A percentile compares a stretch with the other conserved stretches of the same genome.
phyloP scores from a whole-genome alignment of 2,888 invertebrate species.

The Torymus texanus region DNA sequence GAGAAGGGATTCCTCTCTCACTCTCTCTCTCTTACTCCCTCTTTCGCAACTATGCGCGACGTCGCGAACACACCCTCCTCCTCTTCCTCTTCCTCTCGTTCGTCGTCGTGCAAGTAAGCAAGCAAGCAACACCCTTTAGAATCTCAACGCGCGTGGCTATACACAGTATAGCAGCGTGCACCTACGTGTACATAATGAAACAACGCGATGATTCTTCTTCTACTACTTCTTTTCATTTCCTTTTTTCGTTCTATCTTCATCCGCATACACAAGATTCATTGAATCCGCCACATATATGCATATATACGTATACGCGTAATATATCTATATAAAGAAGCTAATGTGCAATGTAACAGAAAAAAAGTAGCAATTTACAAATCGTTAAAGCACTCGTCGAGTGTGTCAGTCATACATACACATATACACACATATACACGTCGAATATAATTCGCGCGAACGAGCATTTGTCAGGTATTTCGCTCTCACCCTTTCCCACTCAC shows the following conservation, averaged over 20 bases:
- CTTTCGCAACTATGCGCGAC: conserved; percentile 36
- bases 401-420: neutral
- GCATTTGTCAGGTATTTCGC: conserved; percentile 52
- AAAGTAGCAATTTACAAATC: too few relatives aligned
- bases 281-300: too few relatives aligned
- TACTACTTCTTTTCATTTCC: too few relatives aligned
- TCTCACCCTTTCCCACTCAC: neutral
- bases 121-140: conserved; percentile 42
- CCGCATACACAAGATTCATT: too few relatives aligned
- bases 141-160: conserved; percentile 20
- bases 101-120: conserved; percentile 32
- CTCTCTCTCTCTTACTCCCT: conserved; percentile 18
- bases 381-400: neutral
- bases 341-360: too few relatives aligned
- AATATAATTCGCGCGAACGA: conserved; percentile 44
- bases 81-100: neutral
- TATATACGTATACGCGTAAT: too few relatives aligned
- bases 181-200: conserved; percentile 45
- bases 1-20: conserved; percentile 16
- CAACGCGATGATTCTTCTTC: neutral
- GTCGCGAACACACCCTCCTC: conserved; percentile 27
- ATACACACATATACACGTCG: conserved; percentile 18
- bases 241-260: too few relatives aligned
- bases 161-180: neutral
- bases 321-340: too few relatives aligned